These are phyloP conservation scores for Morone chrysops DNA, from an alignment of 2,113 vertebrate genomes.

Conservation along the genomic window DNA sequence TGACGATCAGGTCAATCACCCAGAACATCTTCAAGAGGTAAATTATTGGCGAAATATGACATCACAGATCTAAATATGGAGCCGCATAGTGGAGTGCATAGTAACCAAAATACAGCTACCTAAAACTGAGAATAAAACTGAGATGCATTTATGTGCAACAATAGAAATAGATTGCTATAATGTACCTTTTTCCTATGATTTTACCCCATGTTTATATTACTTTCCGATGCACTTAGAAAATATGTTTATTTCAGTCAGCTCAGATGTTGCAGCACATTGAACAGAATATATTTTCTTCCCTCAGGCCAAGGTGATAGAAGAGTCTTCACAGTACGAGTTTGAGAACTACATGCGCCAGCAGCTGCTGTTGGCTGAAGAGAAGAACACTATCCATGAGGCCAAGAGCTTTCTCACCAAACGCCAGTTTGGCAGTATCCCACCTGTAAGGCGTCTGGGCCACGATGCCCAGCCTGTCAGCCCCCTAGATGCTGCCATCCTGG, in stretches of 20 bases:
- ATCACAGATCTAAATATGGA: not conserved
- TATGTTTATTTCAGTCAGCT: not conserved
- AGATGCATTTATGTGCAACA: not conserved
- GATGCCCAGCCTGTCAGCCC: conserved; percentile 97
- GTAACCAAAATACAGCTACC: not conserved
- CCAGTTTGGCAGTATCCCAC: conserved; percentile 93
- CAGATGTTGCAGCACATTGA: conserved; percentile 32
- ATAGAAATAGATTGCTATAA: not conserved
- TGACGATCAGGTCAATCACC: conserved; percentile 93
- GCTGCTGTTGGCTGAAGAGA: conserved; percentile 96
- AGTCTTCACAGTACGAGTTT: conserved; percentile 98
- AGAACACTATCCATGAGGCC: conserved; percentile 95
- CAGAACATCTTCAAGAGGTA: conserved; percentile 95
- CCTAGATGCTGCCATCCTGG: conserved; percentile 94
- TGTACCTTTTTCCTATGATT: not conserved
- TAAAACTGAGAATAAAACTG: no score
- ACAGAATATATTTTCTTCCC: conserved; percentile 24
- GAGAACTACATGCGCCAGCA: conserved; percentile 99
- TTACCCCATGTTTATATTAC: not conserved
- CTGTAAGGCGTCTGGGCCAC: conserved; percentile 93
- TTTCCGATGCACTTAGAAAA: not conserved
- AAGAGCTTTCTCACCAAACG: conserved; percentile 94
- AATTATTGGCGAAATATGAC: not conserved
- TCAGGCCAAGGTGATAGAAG: conserved; percentile 94
- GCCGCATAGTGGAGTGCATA: no score